Percentiles rank a stretch among this genome's conserved stretches.
Conservation (phyloP, 2,797 vertebrate genomes). For the Streptopelia turtur region DNA sequence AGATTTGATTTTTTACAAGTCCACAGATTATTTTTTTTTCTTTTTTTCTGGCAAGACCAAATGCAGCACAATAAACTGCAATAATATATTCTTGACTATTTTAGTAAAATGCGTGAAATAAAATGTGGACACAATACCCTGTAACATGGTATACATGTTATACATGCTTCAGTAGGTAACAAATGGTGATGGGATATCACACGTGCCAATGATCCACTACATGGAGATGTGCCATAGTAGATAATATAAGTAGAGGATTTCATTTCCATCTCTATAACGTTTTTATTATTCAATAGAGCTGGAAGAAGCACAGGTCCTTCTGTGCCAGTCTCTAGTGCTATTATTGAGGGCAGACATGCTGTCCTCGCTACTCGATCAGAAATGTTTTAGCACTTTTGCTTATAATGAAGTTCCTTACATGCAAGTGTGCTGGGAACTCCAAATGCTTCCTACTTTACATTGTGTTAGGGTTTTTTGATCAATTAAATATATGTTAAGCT, state of each 20-base stretch:
- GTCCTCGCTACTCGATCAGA: background rate
- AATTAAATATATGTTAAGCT: background rate
- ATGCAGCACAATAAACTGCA: background rate
- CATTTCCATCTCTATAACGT: background rate
- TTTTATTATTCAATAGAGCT: background rate
- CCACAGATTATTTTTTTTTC: background rate
- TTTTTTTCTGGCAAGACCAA: background rate
- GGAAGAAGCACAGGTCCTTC: background rate
- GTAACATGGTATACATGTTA: no score
- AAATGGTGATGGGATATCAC: background rate
- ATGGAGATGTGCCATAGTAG: background rate
- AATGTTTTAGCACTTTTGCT: background rate
- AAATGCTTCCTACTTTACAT: background rate
- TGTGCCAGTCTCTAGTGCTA: background rate
- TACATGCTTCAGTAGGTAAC: background rate
- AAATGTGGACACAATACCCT: background rate
- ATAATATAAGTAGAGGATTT: background rate
- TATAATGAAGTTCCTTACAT: background rate
- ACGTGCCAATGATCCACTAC: background rate
- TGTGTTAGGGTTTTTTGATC: background rate
- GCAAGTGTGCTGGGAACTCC: background rate
- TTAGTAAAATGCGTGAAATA: background rate
- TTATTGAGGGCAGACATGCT: background rate
- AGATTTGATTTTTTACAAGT: background rate
- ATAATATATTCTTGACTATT: background rate